Evolutionary conservation across 2,113 vertebrate species (phyloP).

Genomic region (Opisthocomus hoazin): DNA sequence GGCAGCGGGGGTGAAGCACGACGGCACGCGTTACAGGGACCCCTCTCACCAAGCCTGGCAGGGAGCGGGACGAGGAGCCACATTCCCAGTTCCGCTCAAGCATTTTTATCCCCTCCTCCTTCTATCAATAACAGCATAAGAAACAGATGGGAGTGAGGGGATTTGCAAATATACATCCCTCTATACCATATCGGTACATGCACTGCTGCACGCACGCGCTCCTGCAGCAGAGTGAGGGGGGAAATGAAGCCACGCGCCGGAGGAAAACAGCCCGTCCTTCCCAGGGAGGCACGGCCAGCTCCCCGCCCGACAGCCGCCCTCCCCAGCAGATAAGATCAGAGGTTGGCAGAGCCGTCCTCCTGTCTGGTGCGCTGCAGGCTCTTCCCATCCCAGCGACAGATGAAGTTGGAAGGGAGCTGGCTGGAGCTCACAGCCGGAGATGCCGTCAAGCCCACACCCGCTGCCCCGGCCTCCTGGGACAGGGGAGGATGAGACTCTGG

Average conservation of each 20-base stretch:
- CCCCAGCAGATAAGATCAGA: slow-evolving; percentile 8
- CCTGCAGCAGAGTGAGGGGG: not conserved
- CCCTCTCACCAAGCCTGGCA: too few relatives aligned
- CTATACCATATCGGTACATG: not conserved
- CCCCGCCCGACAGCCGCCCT: not conserved
- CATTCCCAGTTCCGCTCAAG: too few relatives aligned
- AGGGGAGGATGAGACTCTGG: not conserved
- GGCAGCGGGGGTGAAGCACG: too few relatives aligned
- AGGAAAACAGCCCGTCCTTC: not conserved
- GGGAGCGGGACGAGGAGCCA: too few relatives aligned
- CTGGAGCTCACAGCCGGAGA: not conserved
- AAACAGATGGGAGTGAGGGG: not conserved
- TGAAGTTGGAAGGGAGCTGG: not conserved
- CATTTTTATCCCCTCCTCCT: not conserved
- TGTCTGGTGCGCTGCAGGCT: not conserved
- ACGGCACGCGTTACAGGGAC: too few relatives aligned
- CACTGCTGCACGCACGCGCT: not conserved
- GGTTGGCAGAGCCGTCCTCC: not conserved
- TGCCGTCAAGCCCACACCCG: not conserved
- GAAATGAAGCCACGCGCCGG: rapidly evolving
- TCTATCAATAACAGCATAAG: not conserved
- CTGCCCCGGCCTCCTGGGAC: not conserved
- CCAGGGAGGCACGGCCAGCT: not conserved
- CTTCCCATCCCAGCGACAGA: not conserved
- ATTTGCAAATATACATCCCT: not conserved